Evolutionary conservation across 2,888 invertebrate genomes (phyloP).

Genomic region (Drosophila pegasa): DNA sequence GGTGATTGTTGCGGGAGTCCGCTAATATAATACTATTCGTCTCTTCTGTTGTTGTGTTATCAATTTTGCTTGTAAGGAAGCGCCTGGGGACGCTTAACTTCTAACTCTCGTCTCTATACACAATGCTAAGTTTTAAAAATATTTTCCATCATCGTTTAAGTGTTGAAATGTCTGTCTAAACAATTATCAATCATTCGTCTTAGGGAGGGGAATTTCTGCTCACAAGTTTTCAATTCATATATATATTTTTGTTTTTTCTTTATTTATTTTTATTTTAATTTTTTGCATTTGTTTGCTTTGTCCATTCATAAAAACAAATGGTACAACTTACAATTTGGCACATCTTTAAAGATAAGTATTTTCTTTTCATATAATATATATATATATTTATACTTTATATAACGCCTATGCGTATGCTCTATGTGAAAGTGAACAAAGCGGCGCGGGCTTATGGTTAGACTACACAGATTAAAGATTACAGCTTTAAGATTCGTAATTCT

Average conservation of each 20-base stretch:
- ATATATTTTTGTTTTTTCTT: conserved; percentile 41
- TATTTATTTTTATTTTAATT: conserved; percentile 66
- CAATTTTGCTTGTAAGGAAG: conserved; percentile 73
- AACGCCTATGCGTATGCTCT: conserved; percentile 70
- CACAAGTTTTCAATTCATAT: conserved; percentile 45
- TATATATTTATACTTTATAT: conserved; percentile 70
- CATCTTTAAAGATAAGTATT: conserved; percentile 82
- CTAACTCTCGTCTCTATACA: conserved; percentile 63
- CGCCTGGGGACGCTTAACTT: conserved; percentile 54
- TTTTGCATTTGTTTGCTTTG: conserved; percentile 70
- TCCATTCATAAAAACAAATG: conserved; percentile 80
- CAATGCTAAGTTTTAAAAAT: conserved; percentile 81
- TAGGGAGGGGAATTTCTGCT: conserved; percentile 39
- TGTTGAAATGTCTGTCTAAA: conserved; percentile 59
- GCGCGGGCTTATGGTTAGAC: conserved; percentile 74
- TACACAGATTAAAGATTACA: conserved; percentile 68
- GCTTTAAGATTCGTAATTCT: conserved; percentile 48
- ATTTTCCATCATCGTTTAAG: conserved; percentile 67
- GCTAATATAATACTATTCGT: conserved; percentile 67
- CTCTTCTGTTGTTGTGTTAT: conserved; percentile 49
- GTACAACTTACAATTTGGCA: conserved; percentile 85
- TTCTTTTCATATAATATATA: conserved; percentile 55
- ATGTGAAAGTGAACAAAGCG: conserved; percentile 79
- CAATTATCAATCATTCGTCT: conserved; percentile 35
- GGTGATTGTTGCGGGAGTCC: conserved; percentile 49